Percentiles rank a stretch among this genome's conserved stretches.
These are phyloP conservation scores for Echiichthys vipera DNA, from an alignment of 2,797 vertebrate species.

Conservation along the genomic window DNA sequence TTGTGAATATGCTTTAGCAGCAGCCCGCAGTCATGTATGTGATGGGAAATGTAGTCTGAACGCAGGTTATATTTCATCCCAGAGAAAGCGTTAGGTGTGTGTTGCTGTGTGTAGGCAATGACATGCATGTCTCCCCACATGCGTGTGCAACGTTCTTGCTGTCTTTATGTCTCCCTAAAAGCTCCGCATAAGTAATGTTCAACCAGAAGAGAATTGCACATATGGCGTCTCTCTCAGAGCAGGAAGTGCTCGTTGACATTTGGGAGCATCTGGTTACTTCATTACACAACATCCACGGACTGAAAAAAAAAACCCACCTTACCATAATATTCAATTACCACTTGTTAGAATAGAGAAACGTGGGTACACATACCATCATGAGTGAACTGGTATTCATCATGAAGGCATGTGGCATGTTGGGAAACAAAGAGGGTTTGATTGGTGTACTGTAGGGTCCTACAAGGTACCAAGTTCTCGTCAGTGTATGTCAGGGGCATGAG, in stretches of 20 bases:
- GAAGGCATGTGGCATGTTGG: neutral
- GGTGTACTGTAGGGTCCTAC: slow-evolving; percentile 1
- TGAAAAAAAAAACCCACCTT: slow-evolving; percentile 23
- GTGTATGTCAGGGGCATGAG: slow-evolving; percentile 14
- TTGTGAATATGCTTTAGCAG: slow-evolving; percentile 25
- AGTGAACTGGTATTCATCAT: slow-evolving; percentile 1
- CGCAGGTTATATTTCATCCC: slow-evolving; percentile 45
- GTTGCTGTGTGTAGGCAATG: slow-evolving; percentile 8
- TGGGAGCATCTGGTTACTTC: slow-evolving; percentile 70
- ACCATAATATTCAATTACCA: slow-evolving; percentile 54
- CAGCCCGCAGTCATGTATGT: slow-evolving; percentile 30
- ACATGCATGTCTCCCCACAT: slow-evolving; percentile 19
- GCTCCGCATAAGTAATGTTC: slow-evolving; percentile 52
- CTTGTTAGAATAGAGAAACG: slow-evolving; percentile 32
- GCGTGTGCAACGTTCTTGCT: slow-evolving; percentile 25
- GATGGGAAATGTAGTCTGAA: slow-evolving; percentile 32
- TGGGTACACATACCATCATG: neutral
- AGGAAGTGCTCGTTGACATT: slow-evolving; percentile 67
- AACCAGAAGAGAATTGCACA: slow-evolving; percentile 50
- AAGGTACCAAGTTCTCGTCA: slow-evolving; percentile 46
- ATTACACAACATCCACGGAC: slow-evolving; percentile 57
- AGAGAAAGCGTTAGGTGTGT: slow-evolving; percentile 22
- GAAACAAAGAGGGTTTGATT: slow-evolving; percentile 36
- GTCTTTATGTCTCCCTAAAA: slow-evolving; percentile 34
- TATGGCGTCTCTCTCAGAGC: slow-evolving; percentile 44